A percentile compares a stretch with the other conserved stretches of the same genome.
These are phyloP conservation scores for Mola mola DNA, from an alignment of 2,113 vertebrate genomes.

Conservation along the genomic window DNA sequence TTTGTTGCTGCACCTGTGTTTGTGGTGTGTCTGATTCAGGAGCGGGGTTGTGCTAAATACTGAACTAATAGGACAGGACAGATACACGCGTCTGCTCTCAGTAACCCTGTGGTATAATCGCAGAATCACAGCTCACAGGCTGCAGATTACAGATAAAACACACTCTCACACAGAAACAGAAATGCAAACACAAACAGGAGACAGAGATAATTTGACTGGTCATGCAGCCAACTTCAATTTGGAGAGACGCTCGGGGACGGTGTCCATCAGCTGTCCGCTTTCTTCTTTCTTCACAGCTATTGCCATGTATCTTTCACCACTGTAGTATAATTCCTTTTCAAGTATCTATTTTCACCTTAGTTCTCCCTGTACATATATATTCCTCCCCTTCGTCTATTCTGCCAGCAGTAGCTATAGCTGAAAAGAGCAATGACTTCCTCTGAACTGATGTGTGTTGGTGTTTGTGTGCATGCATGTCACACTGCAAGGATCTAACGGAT, in stretches of 20 bases:
- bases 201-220: conserved; percentile 61
- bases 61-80: conserved; percentile 48
- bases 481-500: conserved; percentile 27
- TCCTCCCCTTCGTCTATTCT: background rate
- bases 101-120: conserved; percentile 65
- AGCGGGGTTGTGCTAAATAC: conserved; percentile 69
- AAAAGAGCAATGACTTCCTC: background rate
- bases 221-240: conserved; percentile 55
- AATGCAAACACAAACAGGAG: conserved; percentile 53
- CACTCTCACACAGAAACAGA: conserved; percentile 25
- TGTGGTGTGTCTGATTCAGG: conserved; percentile 50
- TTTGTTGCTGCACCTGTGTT: conserved; percentile 44
- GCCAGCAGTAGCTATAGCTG: background rate
- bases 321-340: background rate
- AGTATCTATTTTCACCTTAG: background rate
- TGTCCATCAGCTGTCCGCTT: conserved; percentile 39
- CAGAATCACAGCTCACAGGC: conserved; percentile 65
- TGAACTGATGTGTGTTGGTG: conserved; percentile 1
- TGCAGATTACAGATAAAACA: conserved; percentile 70
- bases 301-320: background rate
- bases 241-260: conserved; percentile 36
- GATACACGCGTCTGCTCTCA: conserved; percentile 47
- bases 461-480: background rate
- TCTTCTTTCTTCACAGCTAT: conserved; percentile 17
- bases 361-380: conserved; percentile 1